A percentile compares a stretch with the other conserved stretches of the same genome.
Evolutionary conservation across 1,140 invertebrate genomes (phyloP).

Genomic region (Cherax quadricarinatus): DNA sequence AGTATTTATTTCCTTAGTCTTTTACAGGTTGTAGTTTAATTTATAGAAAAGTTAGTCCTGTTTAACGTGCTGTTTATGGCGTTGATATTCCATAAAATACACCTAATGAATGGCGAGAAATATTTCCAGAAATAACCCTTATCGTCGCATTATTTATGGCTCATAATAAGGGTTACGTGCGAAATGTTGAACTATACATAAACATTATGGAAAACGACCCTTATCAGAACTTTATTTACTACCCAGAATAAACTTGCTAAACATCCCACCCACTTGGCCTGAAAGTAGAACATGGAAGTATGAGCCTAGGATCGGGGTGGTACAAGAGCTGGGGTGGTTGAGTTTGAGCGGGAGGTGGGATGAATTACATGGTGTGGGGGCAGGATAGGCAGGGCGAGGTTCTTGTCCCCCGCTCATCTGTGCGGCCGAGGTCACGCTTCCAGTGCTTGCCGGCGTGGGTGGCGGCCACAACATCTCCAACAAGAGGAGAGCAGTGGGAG

Average conservation of each 20-base stretch:
- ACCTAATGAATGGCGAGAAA: not conserved
- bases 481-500: no score
- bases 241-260: constrained; percentile 35
- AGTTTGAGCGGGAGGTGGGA: not conserved
- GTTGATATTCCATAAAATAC: constrained; percentile 38
- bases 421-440: not conserved
- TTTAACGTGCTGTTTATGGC: constrained; percentile 16
- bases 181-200: constrained; percentile 5
- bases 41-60: constrained; percentile 26
- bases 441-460: not conserved
- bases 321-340: not conserved
- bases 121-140: constrained; percentile 41
- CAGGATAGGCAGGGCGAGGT: constrained; percentile 7
- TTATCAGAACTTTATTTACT: constrained; percentile 21
- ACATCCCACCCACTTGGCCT: not conserved
- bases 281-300: not conserved
- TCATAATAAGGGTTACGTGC: constrained; percentile 31
- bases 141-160: constrained; percentile 30
- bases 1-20: not conserved
- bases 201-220: constrained; percentile 18
- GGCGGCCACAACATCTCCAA: not conserved
- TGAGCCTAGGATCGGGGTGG: not conserved
- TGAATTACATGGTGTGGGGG: constrained; percentile 17
- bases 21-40: not conserved
- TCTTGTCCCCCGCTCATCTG: constrained; percentile 6